phyloP scores from a whole-genome alignment of 2,797 vertebrate genomes.

The Trachops cirrhosus region DNA sequence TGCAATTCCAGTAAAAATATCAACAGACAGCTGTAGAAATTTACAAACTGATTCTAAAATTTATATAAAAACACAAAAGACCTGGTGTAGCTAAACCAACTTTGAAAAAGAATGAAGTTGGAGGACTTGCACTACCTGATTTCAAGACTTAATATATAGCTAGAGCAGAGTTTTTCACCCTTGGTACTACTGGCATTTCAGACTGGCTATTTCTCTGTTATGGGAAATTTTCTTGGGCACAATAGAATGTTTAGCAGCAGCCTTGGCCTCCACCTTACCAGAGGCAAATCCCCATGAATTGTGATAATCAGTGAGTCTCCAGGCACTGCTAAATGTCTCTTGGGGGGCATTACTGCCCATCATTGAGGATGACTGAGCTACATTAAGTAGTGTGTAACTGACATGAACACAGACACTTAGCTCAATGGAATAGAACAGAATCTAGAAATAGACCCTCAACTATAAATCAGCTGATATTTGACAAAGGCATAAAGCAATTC shows the following conservation, averaged over 20 bases:
- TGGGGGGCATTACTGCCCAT: not conserved
- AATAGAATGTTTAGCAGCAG: not conserved
- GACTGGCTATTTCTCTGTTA: not conserved
- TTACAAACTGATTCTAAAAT: not conserved
- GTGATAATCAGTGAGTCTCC: not conserved
- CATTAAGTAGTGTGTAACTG: not conserved
- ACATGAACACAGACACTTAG: not conserved
- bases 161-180: not conserved
- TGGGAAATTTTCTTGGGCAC: not conserved
- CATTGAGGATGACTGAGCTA: not conserved
- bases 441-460: not conserved
- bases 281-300: not conserved
- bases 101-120: not conserved
- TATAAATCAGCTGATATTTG: not conserved
- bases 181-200: not conserved
- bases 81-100: not conserved
- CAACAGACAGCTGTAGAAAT: not conserved
- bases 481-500: constrained; percentile 4
- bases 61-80: not conserved
- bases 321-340: not conserved
- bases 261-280: not conserved
- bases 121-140: not conserved
- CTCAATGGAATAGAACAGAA: not conserved
- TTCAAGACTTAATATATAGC: not conserved
- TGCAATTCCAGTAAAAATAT: not conserved